These are phyloP conservation scores for Hirtodrosophila confusa DNA, from an alignment of 2,888 invertebrate species.

Conservation along the genomic window DNA sequence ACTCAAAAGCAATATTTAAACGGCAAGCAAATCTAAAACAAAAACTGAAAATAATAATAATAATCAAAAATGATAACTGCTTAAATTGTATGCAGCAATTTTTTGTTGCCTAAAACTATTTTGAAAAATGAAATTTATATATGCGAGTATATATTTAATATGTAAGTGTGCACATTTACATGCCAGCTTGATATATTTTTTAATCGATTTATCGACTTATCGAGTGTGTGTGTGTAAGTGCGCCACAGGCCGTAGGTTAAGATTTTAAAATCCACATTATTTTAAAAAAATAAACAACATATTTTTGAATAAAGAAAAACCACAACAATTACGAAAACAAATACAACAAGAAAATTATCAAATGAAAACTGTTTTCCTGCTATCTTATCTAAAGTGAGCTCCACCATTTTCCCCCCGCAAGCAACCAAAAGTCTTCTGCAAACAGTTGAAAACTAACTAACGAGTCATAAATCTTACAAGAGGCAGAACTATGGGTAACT, in stretches of 20 bases:
- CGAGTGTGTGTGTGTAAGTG: constrained; percentile 36
- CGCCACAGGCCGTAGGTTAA: constrained; percentile 51
- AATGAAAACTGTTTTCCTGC: constrained; percentile 6
- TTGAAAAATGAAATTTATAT: constrained; percentile 7
- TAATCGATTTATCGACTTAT: constrained; percentile 47
- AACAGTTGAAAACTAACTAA: constrained; percentile 5
- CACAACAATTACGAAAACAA: constrained; percentile 35
- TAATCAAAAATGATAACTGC: constrained; percentile 25
- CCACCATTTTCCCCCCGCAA: fast-evolving
- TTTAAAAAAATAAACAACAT: constrained; percentile 22
- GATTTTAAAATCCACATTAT: constrained; percentile 43
- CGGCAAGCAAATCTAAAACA: not conserved
- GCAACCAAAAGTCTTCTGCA: constrained; percentile 2
- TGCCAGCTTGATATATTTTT: constrained; percentile 50
- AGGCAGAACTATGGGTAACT: no score
- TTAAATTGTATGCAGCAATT: constrained; percentile 39
- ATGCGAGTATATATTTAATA: constrained; percentile 10
- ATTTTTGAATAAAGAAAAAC: constrained; percentile 73
- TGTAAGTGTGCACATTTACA: constrained; percentile 53
- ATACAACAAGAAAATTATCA: constrained; percentile 5
- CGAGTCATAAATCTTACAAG: no score
- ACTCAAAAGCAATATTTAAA: constrained; percentile 79
- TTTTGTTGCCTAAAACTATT: constrained; percentile 23
- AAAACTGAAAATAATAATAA: constrained; percentile 23
- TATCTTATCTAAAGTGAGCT: constrained; percentile 13